Percentiles rank a stretch among this genome's conserved stretches.
Conservation (phyloP, 1,140 invertebrate species). For the Oryctes rhinoceros region DNA sequence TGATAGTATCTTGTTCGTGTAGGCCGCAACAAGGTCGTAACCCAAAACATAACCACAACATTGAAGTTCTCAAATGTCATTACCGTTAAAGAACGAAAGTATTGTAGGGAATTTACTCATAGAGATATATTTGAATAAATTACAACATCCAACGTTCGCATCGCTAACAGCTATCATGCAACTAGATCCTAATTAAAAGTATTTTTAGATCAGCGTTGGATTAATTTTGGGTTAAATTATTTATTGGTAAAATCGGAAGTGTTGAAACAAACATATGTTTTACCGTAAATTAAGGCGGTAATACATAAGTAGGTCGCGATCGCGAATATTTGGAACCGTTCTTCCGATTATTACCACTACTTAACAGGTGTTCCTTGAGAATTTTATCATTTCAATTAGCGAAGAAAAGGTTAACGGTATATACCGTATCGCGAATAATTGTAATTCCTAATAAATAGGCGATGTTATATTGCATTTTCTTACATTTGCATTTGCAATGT, state of each 20-base stretch:
- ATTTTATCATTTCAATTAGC: slow-evolving; percentile 19
- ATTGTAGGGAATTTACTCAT: neutral
- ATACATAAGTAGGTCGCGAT: neutral
- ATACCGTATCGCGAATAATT: neutral
- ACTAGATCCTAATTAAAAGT: too few relatives aligned
- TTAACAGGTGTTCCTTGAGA: slow-evolving; percentile 24
- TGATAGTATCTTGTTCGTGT: neutral
- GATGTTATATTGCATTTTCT: neutral
- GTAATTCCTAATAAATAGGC: neutral
- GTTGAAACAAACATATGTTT: neutral
- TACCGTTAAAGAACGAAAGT: neutral
- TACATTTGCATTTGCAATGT: neutral
- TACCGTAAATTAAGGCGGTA: too few relatives aligned
- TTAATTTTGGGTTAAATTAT: neutral
- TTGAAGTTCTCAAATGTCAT: neutral
- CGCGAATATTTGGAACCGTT: neutral
- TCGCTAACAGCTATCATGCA: too few relatives aligned
- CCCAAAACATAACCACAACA: slow-evolving; percentile 4
- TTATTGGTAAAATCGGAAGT: neutral
- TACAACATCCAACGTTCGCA: neutral
- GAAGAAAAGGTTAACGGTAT: neutral
- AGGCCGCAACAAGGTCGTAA: neutral
- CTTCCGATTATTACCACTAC: neutral
- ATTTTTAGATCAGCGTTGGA: too few relatives aligned
- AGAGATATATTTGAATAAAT: neutral